Conservation (phyloP, 2,113 vertebrate species). For the Melanerpes aurifrons region DNA sequence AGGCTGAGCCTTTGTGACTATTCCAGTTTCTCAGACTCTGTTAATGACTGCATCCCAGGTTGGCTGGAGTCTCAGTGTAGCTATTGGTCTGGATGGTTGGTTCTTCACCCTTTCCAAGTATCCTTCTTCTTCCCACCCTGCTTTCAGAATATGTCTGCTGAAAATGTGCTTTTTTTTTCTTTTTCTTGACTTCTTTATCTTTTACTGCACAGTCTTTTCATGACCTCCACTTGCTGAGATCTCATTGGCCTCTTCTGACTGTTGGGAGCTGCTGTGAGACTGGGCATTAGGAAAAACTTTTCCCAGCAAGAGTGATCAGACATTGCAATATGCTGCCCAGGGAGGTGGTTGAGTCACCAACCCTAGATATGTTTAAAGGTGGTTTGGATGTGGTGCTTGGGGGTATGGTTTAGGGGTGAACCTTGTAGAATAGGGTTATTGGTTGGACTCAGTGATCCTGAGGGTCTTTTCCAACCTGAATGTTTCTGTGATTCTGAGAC, state of each 20-base stretch:
- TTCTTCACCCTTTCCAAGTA: background rate
- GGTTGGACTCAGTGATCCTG: no score
- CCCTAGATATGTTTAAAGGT: no score
- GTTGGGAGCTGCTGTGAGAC: background rate
- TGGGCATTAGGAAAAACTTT: no score
- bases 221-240: background rate
- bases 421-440: no score
- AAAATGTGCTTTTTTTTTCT: background rate
- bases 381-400: no score
- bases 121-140: background rate
- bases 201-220: background rate
- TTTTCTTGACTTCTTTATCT: background rate
- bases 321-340: no score
- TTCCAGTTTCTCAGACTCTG: background rate
- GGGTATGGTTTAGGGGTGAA: no score
- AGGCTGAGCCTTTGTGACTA: background rate
- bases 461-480: no score
- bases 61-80: background rate
- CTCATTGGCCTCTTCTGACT: background rate
- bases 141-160: background rate
- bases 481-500: background rate
- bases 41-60: rapidly evolving
- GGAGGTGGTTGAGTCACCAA: no score
- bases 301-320: no score
- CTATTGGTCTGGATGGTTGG: background rate